Evolutionary conservation across 2,888 invertebrate species (phyloP).

Genomic region (Hybos culiciformis): DNA sequence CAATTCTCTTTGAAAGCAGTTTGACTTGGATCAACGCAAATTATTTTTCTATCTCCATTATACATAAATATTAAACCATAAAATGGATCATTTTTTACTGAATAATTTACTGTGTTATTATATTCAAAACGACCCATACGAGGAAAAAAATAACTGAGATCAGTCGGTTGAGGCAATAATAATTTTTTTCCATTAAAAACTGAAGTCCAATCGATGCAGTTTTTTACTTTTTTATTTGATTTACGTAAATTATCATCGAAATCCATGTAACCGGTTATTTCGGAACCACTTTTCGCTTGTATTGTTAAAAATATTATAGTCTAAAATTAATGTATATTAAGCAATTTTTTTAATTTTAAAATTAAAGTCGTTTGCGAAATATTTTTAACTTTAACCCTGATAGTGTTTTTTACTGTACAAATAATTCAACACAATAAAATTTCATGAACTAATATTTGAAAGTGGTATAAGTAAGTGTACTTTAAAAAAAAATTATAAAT

Average conservation of each 20-base stretch:
- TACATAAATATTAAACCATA: slow-evolving; percentile 66
- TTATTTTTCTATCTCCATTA: slow-evolving; percentile 60
- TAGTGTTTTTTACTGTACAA: too few relatives aligned
- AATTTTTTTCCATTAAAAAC: slow-evolving; percentile 53
- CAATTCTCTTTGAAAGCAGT: too few relatives aligned
- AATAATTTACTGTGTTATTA: slow-evolving; percentile 65
- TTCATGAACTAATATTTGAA: too few relatives aligned
- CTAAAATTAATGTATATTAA: slow-evolving; percentile 50
- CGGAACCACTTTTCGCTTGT: background rate
- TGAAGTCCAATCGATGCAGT: slow-evolving; percentile 52
- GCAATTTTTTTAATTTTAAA: too few relatives aligned
- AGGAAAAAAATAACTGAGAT: slow-evolving; percentile 62
- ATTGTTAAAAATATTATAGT: background rate
- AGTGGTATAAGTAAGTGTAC: too few relatives aligned
- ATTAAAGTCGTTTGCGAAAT: too few relatives aligned
- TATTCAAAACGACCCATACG: slow-evolving; percentile 52
- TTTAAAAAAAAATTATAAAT: too few relatives aligned
- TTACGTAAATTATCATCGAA: slow-evolving; percentile 36
- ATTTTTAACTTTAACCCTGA: too few relatives aligned
- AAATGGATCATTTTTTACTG: slow-evolving; percentile 58
- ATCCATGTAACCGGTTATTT: slow-evolving; percentile 49
- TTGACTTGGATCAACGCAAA: too few relatives aligned
- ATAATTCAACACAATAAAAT: too few relatives aligned
- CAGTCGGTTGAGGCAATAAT: slow-evolving; percentile 51
- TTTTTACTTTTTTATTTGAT: slow-evolving; percentile 16